Conservation (phyloP, 1,140 invertebrate genomes). For the Bilobella aurantiaca region DNA sequence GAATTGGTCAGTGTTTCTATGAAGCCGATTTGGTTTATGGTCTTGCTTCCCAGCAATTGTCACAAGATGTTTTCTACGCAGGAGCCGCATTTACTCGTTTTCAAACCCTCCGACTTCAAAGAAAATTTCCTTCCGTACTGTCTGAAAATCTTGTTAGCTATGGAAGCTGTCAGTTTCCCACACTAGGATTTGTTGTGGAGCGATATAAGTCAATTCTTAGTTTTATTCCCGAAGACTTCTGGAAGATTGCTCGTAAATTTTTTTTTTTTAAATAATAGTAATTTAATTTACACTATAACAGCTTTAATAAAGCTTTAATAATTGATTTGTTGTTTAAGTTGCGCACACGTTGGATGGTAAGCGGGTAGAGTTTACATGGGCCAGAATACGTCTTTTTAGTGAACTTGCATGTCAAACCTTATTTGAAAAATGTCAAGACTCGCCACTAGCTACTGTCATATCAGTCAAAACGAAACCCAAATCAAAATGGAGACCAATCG, state of each 20-base stretch:
- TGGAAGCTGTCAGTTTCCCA: conserved; percentile 95
- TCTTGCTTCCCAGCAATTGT: no score
- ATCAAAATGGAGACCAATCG: conserved; percentile 88
- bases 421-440: conserved; percentile 64
- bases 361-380: conserved; percentile 81
- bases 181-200: conserved; percentile 93
- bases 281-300: no score
- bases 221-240: conserved; percentile 82
- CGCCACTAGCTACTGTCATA: conserved; percentile 64
- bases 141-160: conserved; percentile 81
- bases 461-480: conserved; percentile 80
- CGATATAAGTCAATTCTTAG: conserved; percentile 77
- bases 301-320: no score
- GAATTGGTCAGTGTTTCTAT: conserved; percentile 61
- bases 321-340: conserved; percentile 47
- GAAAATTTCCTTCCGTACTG: conserved; percentile 67
- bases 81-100: conserved; percentile 97
- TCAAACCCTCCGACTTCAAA: conserved; percentile 82
- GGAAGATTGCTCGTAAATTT: conserved; percentile 68
- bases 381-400: conserved; percentile 78
- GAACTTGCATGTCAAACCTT: conserved; percentile 67
- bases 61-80: conserved; percentile 36
- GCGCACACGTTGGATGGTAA: conserved; percentile 57
- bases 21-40: conserved; percentile 5
- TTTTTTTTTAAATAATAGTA: no score